Evolutionary conservation across 2,797 vertebrate genomes (phyloP).

Genomic region (Trachurus trachurus): DNA sequence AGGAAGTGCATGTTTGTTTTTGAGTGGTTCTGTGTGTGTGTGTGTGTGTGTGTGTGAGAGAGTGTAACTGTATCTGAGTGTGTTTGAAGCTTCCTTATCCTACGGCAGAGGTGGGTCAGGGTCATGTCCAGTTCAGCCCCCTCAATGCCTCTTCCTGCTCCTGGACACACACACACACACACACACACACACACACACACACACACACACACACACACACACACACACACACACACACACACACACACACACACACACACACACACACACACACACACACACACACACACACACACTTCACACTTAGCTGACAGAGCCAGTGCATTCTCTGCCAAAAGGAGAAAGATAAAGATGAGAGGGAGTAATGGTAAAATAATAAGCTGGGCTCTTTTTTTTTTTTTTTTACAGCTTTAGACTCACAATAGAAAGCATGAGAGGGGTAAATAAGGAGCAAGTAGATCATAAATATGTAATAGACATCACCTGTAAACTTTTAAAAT

Average conservation of each 20-base stretch:
- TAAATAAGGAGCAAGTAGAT: neutral
- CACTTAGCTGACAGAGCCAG: slow-evolving; percentile 12
- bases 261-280: too few relatives aligned
- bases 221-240: neutral
- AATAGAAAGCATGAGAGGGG: neutral
- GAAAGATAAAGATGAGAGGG: neutral
- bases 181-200: neutral
- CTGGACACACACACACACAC: too few relatives aligned
- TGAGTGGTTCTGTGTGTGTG: slow-evolving; percentile 6
- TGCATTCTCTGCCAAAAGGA: neutral
- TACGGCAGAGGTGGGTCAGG: slow-evolving; percentile 61
- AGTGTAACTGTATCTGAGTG: slow-evolving; percentile 12
- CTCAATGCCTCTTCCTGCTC: slow-evolving; percentile 47
- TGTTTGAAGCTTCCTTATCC: slow-evolving; percentile 63
- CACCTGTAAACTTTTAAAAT: neutral
- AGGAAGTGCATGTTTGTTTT: slow-evolving; percentile 43
- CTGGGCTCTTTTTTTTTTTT: neutral
- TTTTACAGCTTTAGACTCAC: neutral
- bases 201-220: neutral
- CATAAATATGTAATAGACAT: neutral
- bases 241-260: too few relatives aligned
- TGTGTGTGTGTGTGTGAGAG: slow-evolving; percentile 9
- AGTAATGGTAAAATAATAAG: neutral
- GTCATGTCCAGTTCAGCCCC: slow-evolving; percentile 66
- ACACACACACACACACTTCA: neutral